A percentile compares a stretch with the other conserved stretches of the same genome.
phyloP scores from a whole-genome alignment of 2,113 vertebrate genomes.

The Helogale parvula region DNA sequence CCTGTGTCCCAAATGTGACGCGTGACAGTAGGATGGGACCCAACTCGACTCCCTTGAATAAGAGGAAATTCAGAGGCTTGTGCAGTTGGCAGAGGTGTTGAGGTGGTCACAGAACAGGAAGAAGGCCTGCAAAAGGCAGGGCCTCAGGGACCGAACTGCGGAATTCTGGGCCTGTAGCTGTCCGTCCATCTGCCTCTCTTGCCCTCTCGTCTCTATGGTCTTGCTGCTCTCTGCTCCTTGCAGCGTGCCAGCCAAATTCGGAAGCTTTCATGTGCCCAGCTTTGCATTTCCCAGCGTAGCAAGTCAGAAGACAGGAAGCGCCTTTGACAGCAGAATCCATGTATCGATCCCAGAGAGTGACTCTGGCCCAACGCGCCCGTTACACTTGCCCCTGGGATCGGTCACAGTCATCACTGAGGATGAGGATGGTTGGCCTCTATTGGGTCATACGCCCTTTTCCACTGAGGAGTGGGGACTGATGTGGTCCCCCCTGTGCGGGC shows the following conservation, averaged over 20 bases:
- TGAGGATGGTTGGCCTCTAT: neutral
- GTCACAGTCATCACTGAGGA: neutral
- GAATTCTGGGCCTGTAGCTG: neutral
- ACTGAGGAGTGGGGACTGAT: neutral
- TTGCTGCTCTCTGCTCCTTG: neutral
- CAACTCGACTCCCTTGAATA: neutral
- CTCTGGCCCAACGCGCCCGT: neutral
- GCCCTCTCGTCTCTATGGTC: neutral
- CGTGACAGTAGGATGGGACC: neutral
- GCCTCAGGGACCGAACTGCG: no score
- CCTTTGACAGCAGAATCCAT: neutral
- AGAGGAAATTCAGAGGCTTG: neutral
- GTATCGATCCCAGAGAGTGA: neutral
- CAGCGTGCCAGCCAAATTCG: neutral
- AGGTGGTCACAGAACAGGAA: neutral
- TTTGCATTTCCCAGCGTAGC: neutral
- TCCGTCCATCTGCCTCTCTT: neutral
- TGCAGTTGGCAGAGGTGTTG: neutral
- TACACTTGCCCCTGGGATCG: neutral
- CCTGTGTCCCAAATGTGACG: neutral
- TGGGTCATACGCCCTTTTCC: neutral
- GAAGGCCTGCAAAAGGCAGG: neutral
- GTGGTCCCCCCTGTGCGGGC: neutral
- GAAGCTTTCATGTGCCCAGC: neutral
- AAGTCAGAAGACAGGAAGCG: neutral